A percentile compares a stretch with the other conserved stretches of the same genome.
These are phyloP conservation scores for Zosterops japonicus DNA, from an alignment of 2,113 vertebrate species.

Conservation along the genomic window DNA sequence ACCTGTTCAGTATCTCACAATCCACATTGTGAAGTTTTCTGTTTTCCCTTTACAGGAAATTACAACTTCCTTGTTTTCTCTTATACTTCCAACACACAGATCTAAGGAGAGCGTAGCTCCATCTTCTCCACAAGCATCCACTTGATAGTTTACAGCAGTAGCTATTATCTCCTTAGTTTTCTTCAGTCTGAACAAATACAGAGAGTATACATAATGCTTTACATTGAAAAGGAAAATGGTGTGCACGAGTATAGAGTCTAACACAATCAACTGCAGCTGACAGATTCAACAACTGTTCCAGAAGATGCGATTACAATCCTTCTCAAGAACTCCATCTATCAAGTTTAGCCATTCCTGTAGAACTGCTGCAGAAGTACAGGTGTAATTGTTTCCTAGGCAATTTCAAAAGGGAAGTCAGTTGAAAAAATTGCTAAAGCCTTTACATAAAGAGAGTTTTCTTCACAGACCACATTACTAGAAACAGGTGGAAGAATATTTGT, in stretches of 20 bases:
- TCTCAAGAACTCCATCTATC: not conserved
- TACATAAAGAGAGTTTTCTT: not conserved
- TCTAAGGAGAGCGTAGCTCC: not conserved
- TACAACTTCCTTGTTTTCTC: not conserved
- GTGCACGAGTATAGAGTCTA: not conserved
- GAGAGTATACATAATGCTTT: not conserved
- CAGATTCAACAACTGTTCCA: not conserved
- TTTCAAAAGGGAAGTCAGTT: not conserved
- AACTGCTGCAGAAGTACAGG: not conserved
- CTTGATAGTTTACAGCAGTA: not conserved
- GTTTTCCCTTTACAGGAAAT: not conserved
- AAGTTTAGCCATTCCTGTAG: not conserved
- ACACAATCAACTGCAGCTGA: not conserved
- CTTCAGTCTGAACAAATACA: not conserved
- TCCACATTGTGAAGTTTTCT: not conserved
- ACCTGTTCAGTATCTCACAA: not conserved
- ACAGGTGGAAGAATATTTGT: not conserved
- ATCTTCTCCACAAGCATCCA: not conserved
- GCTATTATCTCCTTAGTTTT: not conserved
- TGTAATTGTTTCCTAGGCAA: not conserved
- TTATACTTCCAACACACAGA: not conserved
- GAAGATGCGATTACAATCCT: not conserved
- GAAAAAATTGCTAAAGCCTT: not conserved
- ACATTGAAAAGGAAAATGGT: not conserved
- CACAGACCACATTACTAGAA: not conserved